phyloP scores from a whole-genome alignment of 2,113 vertebrate species.

The Dromaius novaehollandiae region DNA sequence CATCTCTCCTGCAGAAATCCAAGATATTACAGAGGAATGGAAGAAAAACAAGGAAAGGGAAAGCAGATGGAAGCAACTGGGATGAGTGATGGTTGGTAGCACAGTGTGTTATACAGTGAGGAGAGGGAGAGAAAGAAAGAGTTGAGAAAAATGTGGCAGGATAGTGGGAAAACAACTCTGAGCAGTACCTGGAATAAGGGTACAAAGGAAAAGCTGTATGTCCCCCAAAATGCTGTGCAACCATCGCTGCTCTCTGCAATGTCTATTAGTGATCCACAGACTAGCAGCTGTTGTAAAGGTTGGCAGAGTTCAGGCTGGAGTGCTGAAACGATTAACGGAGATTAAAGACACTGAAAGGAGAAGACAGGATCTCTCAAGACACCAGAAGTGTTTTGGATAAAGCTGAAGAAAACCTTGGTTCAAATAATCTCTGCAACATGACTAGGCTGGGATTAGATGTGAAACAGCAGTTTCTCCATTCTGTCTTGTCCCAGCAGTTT shows the following conservation, averaged over 20 bases:
- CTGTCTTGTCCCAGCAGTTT: not conserved
- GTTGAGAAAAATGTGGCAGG: not conserved
- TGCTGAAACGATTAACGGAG: not conserved
- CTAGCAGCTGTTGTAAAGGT: not conserved
- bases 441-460: not conserved
- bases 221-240: not conserved
- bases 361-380: not conserved
- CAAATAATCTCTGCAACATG: not conserved
- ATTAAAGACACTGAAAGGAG: not conserved
- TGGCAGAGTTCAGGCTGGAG: not conserved
- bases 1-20: not conserved
- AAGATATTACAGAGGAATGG: not conserved
- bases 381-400: not conserved
- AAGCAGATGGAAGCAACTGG: not conserved
- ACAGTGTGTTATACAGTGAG: not conserved
- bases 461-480: not conserved
- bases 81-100: not conserved
- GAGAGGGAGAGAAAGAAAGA: not conserved
- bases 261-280: not conserved
- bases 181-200: not conserved
- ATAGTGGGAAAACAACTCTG: not conserved
- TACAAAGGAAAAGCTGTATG: not conserved
- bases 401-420: not conserved
- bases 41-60: not conserved
- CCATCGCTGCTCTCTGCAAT: rapidly evolving